Percentiles rank a stretch among this genome's conserved stretches.
These are phyloP conservation scores for Brassicogethes aeneus DNA, from an alignment of 2,888 invertebrate species.

Conservation along the genomic window DNA sequence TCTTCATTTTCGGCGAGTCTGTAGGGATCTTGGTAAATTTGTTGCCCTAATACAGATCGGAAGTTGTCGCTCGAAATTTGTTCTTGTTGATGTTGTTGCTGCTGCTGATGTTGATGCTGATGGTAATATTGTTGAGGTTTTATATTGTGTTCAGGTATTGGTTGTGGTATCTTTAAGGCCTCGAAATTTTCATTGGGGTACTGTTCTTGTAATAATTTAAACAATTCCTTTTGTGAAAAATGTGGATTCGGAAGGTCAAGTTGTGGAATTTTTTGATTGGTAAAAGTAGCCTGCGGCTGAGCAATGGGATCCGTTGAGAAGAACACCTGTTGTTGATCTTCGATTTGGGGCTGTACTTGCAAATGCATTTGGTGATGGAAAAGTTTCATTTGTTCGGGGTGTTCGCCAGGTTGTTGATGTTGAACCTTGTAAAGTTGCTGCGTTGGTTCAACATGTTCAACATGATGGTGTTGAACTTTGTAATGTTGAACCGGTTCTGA, in stretches of 20 bases:
- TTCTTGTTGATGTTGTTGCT: constrained; percentile 28
- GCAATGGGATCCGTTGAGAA: neutral
- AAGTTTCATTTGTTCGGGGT: constrained; percentile 24
- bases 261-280: neutral
- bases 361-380: too few species aligned
- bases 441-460: too few species aligned
- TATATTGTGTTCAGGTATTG: constrained; percentile 1
- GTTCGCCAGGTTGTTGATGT: too few species aligned
- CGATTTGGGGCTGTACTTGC: neutral
- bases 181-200: neutral
- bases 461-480: too few species aligned
- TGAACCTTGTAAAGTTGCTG: too few species aligned
- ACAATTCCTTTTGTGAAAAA: neutral
- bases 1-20: constrained; percentile 17
- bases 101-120: constrained; percentile 14
- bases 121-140: too few species aligned
- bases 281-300: neutral
- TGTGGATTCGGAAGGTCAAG: neutral
- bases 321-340: neutral
- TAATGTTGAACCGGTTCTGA: neutral
- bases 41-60: constrained; percentile 6
- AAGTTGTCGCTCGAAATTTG: constrained; percentile 10
- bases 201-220: neutral
- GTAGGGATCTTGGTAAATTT: constrained; percentile 31
- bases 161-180: neutral